Evolutionary conservation across 2,113 vertebrate genomes (phyloP).

Genomic region (Percina caprodes): DNA sequence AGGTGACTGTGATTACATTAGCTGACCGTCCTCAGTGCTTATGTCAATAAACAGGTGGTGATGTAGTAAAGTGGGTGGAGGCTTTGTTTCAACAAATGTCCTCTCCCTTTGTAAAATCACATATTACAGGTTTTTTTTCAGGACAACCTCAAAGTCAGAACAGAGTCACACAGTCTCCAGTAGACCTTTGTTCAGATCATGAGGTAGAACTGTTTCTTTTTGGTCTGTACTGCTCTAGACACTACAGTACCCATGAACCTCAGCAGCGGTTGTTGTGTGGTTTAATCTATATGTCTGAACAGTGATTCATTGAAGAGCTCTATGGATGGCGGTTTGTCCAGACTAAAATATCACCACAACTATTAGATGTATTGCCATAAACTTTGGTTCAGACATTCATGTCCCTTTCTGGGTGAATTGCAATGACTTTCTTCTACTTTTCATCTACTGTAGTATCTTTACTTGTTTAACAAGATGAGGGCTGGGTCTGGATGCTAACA

Average conservation of each 20-base stretch:
- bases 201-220: background rate
- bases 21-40: background rate
- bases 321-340: background rate
- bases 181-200: background rate
- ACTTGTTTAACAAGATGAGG: background rate
- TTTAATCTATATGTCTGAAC: background rate
- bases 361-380: background rate
- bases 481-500: too few relatives aligned
- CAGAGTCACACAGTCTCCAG: background rate
- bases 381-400: background rate
- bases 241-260: background rate
- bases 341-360: background rate
- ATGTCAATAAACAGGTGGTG: conserved; percentile 25
- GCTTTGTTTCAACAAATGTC: background rate
- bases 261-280: background rate
- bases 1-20: background rate
- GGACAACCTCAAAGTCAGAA: background rate
- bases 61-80: background rate
- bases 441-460: background rate
- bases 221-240: background rate
- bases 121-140: background rate
- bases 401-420: background rate
- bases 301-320: background rate
- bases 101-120: background rate
- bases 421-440: background rate